Percentiles rank a stretch among this genome's conserved stretches.
These are phyloP conservation scores for Erannis defoliaria DNA, from an alignment of 2,888 invertebrate genomes.

Conservation along the genomic window DNA sequence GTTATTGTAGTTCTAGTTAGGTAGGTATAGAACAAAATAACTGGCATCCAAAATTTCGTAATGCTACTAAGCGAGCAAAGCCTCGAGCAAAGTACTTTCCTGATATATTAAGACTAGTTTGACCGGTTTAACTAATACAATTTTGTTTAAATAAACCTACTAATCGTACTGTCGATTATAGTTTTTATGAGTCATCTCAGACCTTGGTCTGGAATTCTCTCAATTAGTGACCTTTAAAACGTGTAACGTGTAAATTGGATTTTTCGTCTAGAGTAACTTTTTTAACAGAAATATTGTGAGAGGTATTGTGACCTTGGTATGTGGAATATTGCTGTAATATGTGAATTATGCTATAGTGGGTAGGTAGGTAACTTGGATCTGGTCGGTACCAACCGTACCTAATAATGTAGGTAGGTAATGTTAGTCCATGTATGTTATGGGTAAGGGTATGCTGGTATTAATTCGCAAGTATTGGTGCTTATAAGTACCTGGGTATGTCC, in stretches of 20 bases:
- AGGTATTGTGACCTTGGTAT: conserved; percentile 21
- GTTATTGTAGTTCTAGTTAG: no score
- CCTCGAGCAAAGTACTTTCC: background rate
- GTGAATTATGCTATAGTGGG: background rate
- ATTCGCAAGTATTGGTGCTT: no score
- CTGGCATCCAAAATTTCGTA: no score
- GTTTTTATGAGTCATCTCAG: conserved; percentile 24
- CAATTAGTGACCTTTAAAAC: conserved; percentile 25
- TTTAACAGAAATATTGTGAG: conserved; percentile 18
- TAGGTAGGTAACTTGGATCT: background rate
- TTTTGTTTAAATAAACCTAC: background rate
- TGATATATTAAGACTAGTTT: background rate
- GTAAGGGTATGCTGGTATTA: no score
- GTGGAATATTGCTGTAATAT: background rate
- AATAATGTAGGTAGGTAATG: no score
- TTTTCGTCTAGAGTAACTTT: conserved; percentile 12
- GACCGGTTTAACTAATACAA: conserved; percentile 1
- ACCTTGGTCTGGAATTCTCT: conserved; percentile 32
- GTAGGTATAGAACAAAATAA: no score
- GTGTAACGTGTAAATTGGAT: conserved; percentile 23
- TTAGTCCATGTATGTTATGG: no score
- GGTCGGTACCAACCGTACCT: no score
- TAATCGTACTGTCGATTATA: conserved; percentile 4
- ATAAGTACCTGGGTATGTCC: no score
- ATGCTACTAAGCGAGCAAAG: no score